phyloP scores from a whole-genome alignment of 92 coral and sea anemone genomes.

The Chrysogorgia sp. region DNA sequence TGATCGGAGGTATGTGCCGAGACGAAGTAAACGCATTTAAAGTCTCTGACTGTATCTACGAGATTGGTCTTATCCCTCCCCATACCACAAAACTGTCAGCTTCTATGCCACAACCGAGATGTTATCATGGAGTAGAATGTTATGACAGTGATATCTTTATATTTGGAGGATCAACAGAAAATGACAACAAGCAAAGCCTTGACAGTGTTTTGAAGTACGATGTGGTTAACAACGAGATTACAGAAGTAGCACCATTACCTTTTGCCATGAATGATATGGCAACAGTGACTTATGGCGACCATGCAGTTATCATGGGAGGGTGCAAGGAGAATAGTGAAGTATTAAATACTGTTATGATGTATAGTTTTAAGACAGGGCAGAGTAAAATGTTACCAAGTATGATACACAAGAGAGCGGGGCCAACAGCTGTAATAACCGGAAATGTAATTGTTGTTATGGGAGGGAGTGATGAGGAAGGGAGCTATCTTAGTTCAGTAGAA shows the following conservation, averaged over 20 bases:
- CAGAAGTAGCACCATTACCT: constrained; percentile 1
- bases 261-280: constrained; percentile 13
- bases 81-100: not conserved
- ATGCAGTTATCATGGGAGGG: constrained; percentile 14
- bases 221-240: not conserved
- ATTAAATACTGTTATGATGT: constrained; percentile 7
- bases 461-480: constrained; percentile 76
- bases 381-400: constrained; percentile 60
- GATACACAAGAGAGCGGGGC: constrained; percentile 41
- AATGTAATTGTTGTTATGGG: constrained; percentile 71
- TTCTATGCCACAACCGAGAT: not conserved
- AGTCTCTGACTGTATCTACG: not conserved
- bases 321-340: not conserved
- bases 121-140: not conserved
- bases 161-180: constrained; percentile 3
- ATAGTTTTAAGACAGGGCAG: constrained; percentile 53
- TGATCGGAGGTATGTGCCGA: not conserved
- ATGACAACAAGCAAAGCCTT: not conserved
- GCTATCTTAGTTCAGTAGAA: constrained; percentile 63
- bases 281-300: constrained; percentile 1
- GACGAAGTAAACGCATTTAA: constrained; percentile 23
- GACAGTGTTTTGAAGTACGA: constrained; percentile 7
- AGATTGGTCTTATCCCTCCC: not conserved
- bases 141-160: not conserved
- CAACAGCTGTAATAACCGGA: constrained; percentile 70